Evolutionary conservation across 2,888 invertebrate genomes (phyloP).

Genomic region (Troglohyphantes excavatus): DNA sequence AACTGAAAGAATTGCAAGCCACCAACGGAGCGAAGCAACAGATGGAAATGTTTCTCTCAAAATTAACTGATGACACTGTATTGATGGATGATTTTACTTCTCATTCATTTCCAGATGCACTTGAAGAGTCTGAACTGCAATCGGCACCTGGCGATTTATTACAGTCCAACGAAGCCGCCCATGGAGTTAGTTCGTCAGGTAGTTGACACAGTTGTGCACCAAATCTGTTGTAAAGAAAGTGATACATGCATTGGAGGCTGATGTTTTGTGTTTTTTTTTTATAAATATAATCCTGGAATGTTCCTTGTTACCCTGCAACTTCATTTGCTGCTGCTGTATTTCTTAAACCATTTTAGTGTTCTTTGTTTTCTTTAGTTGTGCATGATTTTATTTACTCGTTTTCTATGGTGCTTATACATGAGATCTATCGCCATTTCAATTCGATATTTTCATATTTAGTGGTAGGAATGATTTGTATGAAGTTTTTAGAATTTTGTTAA

Average conservation of each 20-base stretch:
- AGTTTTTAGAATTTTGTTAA: conserved; percentile 34
- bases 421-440: neutral
- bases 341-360: neutral
- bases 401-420: neutral
- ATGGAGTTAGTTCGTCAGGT: conserved; percentile 77
- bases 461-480: neutral
- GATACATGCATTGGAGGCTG: conserved; percentile 59
- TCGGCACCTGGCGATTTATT: conserved; percentile 62
- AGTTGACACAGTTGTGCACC: conserved; percentile 76
- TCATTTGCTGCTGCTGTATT: conserved; percentile 15
- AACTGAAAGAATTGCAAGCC: conserved; percentile 61
- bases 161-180: conserved; percentile 71
- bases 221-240: conserved; percentile 72
- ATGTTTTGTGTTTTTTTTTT: conserved; percentile 46
- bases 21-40: conserved; percentile 72
- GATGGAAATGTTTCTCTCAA: conserved; percentile 76
- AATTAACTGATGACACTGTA: conserved; percentile 75
- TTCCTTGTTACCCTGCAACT: conserved; percentile 26
- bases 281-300: conserved; percentile 35
- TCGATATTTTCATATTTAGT: neutral
- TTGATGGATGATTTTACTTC: conserved; percentile 73
- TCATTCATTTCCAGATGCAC: conserved; percentile 70
- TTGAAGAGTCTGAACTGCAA: conserved; percentile 59
- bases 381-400: conserved; percentile 9
- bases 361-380: conserved; percentile 13